Percentiles rank a stretch among this genome's conserved stretches.
phyloP scores from a whole-genome alignment of 1,140 invertebrate species.

The Drosophila guanche region DNA sequence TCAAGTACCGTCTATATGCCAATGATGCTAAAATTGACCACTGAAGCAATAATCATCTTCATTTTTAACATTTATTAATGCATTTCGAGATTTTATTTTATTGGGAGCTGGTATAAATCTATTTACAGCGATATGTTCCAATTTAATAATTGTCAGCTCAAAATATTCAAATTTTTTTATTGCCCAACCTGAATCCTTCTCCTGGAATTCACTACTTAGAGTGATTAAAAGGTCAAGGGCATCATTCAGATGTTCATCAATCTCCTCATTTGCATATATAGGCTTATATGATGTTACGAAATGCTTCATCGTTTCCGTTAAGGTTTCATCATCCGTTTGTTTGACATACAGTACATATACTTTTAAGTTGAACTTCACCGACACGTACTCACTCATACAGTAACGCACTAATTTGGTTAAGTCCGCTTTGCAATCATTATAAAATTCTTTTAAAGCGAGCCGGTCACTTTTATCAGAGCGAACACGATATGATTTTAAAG shows the following conservation, averaged over 20 bases:
- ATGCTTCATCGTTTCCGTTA: not conserved
- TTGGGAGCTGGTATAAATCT: not conserved
- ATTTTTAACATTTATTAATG: not conserved
- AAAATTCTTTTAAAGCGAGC: too few relatives aligned
- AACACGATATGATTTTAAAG: too few relatives aligned
- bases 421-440: too few relatives aligned
- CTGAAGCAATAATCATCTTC: not conserved
- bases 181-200: conserved; percentile 1
- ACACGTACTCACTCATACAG: too few relatives aligned
- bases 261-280: not conserved
- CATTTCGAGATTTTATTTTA: not conserved
- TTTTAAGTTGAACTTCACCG: too few relatives aligned
- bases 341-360: too few relatives aligned
- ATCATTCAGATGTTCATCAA: not conserved
- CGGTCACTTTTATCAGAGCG: too few relatives aligned
- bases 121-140: not conserved
- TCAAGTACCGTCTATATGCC: not conserved
- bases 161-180: not conserved
- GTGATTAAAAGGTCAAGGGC: not conserved
- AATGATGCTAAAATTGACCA: not conserved
- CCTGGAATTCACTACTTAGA: not conserved
- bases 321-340: too few relatives aligned
- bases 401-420: too few relatives aligned
- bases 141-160: not conserved
- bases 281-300: not conserved